phyloP scores from a whole-genome alignment of 23 tunicate species.

The Diplosoma virens region DNA sequence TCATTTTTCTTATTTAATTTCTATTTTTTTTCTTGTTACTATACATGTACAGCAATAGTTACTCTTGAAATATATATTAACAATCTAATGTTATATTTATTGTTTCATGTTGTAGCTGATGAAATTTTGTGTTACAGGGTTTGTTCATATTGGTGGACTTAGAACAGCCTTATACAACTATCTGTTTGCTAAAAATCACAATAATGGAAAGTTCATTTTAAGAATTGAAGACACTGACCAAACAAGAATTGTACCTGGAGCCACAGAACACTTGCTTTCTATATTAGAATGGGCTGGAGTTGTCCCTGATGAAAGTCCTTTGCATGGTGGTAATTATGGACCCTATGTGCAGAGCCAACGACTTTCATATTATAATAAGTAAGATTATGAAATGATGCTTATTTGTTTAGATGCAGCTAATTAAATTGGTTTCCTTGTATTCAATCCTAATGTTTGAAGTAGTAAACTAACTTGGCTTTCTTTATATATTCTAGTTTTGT shows the following conservation, averaged over 20 bases:
- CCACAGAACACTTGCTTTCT: conserved; percentile 30
- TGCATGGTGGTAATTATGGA: conserved; percentile 58
- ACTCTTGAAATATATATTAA: not conserved
- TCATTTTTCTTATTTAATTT: not conserved
- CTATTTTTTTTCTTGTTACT: not conserved
- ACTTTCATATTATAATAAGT: conserved; percentile 53
- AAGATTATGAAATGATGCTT: not conserved
- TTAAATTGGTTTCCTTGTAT: not conserved
- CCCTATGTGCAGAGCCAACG: conserved; percentile 86
- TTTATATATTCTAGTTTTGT: no score
- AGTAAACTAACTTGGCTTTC: no score
- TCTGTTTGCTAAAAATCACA: conserved; percentile 64
- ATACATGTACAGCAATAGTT: no score
- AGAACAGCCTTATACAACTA: conserved; percentile 87
- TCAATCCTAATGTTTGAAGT: not conserved
- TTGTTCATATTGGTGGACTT: conserved; percentile 87
- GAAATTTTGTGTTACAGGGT: conserved; percentile 46
- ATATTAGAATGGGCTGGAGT: conserved; percentile 70
- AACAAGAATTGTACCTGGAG: conserved; percentile 54
- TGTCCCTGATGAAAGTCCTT: conserved; percentile 80
- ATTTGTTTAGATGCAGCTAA: not conserved
- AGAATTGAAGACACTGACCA: conserved; percentile 96
- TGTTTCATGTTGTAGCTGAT: not conserved
- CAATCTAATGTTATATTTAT: not conserved
- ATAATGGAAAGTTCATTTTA: conserved; percentile 72